phyloP scores from a whole-genome alignment of 2,797 vertebrate species.

The Sciurus vulgaris region DNA sequence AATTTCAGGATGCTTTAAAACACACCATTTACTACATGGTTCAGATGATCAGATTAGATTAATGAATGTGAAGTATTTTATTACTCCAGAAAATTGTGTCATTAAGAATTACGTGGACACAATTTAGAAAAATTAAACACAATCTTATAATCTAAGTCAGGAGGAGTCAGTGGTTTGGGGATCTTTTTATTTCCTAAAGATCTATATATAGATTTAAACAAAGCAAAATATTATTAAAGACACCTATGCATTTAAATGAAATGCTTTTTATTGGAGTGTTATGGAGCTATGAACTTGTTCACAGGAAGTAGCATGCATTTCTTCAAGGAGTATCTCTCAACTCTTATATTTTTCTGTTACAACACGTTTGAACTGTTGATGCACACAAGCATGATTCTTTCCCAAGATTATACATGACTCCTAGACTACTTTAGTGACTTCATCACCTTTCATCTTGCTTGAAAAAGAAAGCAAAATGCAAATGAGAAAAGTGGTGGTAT shows the following conservation, averaged over 20 bases:
- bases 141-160: conserved; percentile 4
- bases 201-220: not conserved
- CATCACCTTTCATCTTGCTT: not conserved
- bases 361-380: not conserved
- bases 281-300: not conserved
- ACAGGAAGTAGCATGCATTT: not conserved
- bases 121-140: not conserved
- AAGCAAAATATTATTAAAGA: not conserved
- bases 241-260: not conserved
- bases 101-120: not conserved
- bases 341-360: not conserved
- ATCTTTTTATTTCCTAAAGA: not conserved
- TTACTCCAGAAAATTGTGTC: not conserved
- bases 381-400: not conserved
- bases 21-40: not conserved
- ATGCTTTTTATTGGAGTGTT: not conserved
- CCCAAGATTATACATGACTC: fast-evolving
- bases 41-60: not conserved
- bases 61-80: conserved; percentile 18
- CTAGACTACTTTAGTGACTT: fast-evolving
- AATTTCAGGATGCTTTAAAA: not conserved
- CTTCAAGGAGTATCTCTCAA: not conserved
- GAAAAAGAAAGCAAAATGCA: not conserved
- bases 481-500: not conserved
- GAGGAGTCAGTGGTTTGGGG: not conserved